Evolutionary conservation across 1,140 invertebrate genomes (phyloP), one percentile per base, ranked within the genome.

Genomic region (Watersipora subatra): DNA sequence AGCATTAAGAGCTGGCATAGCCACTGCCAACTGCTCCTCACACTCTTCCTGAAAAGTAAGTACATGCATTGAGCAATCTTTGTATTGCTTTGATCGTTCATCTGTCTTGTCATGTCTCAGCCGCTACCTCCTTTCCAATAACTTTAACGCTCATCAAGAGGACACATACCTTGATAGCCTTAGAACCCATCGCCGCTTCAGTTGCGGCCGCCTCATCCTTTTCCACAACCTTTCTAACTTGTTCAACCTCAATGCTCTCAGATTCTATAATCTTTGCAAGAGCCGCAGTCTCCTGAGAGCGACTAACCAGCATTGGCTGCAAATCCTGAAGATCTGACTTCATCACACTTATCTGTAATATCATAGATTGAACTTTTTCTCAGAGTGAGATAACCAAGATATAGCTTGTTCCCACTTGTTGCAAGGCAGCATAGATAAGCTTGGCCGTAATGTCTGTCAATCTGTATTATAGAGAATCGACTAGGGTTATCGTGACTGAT

Each of bases 1-100:
- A 62, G 77, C 77, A 69, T 80, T 78, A 69, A 81, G 64, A 22
- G 76, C 76, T 25, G 79, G 79, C 75, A 80, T 76, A 15, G 78
- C 79, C 28, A 78, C 70, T 3, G 71, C 71, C 25, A 80, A 64
- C 57, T 78, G 73, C 7, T 73, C 76, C 66, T 81, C 77, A 73
- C 79, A 81, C 64, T 81, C 79, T 69, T 76, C 73, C 78, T 80
- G 57, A 3, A 62, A 61, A 68, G 58, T 63, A 22, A 17, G 55
- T 20, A 46, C 12, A 63, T 63, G 17, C 62, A 17, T 15, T 12
- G 19, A 15, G 12, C 28, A 20, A 22, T 61, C 22, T 24, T 19
- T 61, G 12, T 19, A 61, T 20, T 24, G 22, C 20, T 20, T 22
- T 20, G 22, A 15, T 24, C 22, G n/a, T n/a, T n/a, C n/a, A n/a